Percentiles rank a stretch among this genome's conserved stretches.
Conservation (phyloP, 2,797 vertebrate genomes). For the Dicrostonyx torquatus region DNA sequence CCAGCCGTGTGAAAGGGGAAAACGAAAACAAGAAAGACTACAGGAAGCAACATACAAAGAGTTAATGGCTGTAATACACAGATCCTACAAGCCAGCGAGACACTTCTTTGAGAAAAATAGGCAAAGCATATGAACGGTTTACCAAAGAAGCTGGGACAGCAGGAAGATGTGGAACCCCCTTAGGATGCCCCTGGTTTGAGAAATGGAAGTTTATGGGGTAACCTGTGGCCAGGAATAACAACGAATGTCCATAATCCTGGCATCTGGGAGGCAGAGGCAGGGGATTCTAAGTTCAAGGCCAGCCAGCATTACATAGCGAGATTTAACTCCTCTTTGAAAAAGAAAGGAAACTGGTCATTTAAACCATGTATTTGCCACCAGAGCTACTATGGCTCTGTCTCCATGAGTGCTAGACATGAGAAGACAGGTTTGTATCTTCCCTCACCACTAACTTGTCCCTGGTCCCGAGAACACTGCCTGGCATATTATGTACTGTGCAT, state of each 20-base stretch:
- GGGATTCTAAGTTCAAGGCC: background rate
- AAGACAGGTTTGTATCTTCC: background rate
- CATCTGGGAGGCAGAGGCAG: background rate
- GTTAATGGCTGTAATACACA: background rate
- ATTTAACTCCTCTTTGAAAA: background rate
- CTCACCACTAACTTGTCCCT: background rate
- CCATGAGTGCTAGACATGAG: background rate
- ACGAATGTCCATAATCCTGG: background rate
- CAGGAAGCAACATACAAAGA: background rate
- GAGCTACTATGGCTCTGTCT: background rate
- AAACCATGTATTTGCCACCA: background rate
- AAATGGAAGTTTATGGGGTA: background rate
- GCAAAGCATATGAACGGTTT: background rate
- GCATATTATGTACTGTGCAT: background rate
- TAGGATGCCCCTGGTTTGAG: background rate
- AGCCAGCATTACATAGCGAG: background rate
- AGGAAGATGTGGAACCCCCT: background rate
- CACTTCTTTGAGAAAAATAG: background rate
- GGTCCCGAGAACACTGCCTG: background rate
- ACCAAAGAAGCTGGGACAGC: background rate
- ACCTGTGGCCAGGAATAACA: background rate
- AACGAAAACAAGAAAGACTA: background rate
- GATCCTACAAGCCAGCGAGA: background rate
- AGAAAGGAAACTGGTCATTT: background rate
- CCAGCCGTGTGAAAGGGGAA: background rate